Percentiles rank a stretch among this genome's conserved stretches.
These are phyloP conservation scores for Pelecanoides urinatrix DNA, from an alignment of 2,113 vertebrate genomes.

Conservation along the genomic window DNA sequence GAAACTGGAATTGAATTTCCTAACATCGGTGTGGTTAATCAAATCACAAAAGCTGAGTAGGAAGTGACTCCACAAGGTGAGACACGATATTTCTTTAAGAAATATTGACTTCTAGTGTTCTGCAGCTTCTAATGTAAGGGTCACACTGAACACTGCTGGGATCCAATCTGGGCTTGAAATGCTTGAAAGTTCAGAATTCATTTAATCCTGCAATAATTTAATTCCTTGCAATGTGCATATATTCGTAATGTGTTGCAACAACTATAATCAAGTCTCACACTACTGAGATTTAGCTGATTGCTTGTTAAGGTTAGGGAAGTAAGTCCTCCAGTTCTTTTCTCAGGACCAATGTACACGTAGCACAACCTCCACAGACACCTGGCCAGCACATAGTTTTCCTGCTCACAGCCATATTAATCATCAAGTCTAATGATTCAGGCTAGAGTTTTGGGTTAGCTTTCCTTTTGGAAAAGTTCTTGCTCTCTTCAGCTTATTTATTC, in stretches of 20 bases:
- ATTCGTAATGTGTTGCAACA: neutral
- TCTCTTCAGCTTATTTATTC: neutral
- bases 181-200: neutral
- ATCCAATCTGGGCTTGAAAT: neutral
- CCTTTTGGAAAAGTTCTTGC: neutral
- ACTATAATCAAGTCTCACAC: neutral
- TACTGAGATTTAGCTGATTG: neutral
- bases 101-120: neutral
- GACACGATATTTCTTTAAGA: neutral
- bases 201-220: neutral
- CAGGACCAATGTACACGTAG: neutral
- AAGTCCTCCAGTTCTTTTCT: neutral
- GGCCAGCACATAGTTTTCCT: neutral
- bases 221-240: neutral
- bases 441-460: neutral
- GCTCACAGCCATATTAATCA: neutral
- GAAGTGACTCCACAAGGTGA: neutral
- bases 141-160: neutral
- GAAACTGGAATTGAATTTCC: neutral
- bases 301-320: neutral
- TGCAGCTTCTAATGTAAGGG: neutral
- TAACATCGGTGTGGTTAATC: neutral
- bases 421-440: neutral
- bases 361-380: neutral
- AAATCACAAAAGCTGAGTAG: neutral